Base-by-base conservation (phyloP, 2,797 vertebrate species). In the Clarias laeviceps region DNA sequence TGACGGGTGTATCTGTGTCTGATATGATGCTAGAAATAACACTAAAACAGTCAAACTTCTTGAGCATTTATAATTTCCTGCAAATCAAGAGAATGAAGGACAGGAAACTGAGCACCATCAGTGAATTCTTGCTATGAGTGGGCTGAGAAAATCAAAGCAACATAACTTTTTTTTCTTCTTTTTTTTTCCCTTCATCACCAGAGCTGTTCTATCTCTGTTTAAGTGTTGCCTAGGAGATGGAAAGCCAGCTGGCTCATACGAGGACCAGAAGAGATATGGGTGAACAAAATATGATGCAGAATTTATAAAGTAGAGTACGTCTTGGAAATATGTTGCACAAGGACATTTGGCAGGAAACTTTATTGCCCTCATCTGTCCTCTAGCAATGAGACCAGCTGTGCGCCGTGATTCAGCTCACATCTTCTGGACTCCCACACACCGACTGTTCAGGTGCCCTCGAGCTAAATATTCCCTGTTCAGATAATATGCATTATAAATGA, bases 401-500 rank as follows among this genome's bases (percentile, higher is more conserved):
- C 87, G 90, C 90, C 89, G 91, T 94, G 93, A 94, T 94, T 94
- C 93, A 94, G 92, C 93, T 92, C 94, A 92, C 93, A 93, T 92
- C 92, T 93, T 90, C 90, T 89, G 92, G 89, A 92, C 91, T 91
- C 86, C 84, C 90, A 85, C 89, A 86, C 91, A 92, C 83, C 85
- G 88, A 85, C 91, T 92, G 90, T 92, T 94, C 92, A 92, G 93
- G 91, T 76, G 82, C 91, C 93, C 93, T 92, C 88, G 88, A 90
- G 91, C 84, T 83, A 89, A 93, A 90, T 90, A 93, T 91, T 93
- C 92, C 72, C 92, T 91, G 92, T 93, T 94, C 92, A 94, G 94
- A 92, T 92, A 90, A 91, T 90, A 92, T 87, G 83, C 93, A 90
- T 86, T 88, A 93, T 93, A 93, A 92, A 94, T 91, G 93, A 91